phyloP scores from a whole-genome alignment of 2,113 vertebrate genomes.

The Paramormyrops kingsleyae region DNA sequence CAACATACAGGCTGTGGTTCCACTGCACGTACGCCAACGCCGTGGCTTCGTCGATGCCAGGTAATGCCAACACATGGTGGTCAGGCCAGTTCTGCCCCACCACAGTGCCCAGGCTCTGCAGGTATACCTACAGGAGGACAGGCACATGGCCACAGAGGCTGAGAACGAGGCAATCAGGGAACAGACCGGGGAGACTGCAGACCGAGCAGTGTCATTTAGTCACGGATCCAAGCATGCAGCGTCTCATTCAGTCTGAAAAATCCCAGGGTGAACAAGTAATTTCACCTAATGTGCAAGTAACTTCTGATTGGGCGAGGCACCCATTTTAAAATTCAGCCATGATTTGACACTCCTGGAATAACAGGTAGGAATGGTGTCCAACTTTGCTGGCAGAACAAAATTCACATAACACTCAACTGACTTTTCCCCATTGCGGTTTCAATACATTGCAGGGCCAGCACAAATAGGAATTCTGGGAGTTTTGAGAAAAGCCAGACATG shows the following conservation, averaged over 20 bases:
- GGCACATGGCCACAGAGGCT: background rate
- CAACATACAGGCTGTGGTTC: constrained; percentile 64
- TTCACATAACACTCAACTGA: background rate
- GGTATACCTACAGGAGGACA: constrained; percentile 60
- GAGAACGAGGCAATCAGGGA: background rate
- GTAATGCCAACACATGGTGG: constrained; percentile 50
- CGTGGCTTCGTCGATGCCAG: constrained; percentile 52
- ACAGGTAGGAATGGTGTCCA: background rate
- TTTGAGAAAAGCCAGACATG: background rate
- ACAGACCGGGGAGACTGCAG: background rate
- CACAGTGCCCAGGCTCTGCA: constrained; percentile 54
- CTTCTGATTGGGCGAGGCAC: background rate
- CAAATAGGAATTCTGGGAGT: background rate
- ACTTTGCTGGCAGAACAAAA: background rate
- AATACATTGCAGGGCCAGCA: background rate
- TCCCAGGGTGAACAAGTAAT: background rate
- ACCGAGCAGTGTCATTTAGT: background rate
- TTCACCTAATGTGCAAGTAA: background rate
- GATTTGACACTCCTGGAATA: background rate
- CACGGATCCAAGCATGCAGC: background rate
- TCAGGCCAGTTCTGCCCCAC: constrained; percentile 49
- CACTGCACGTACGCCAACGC: constrained; percentile 67
- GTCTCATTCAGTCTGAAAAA: background rate
- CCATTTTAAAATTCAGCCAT: background rate
- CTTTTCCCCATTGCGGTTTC: background rate